Conservation (phyloP, 2,797 vertebrate genomes). For the Cossypha heuglini region DNA sequence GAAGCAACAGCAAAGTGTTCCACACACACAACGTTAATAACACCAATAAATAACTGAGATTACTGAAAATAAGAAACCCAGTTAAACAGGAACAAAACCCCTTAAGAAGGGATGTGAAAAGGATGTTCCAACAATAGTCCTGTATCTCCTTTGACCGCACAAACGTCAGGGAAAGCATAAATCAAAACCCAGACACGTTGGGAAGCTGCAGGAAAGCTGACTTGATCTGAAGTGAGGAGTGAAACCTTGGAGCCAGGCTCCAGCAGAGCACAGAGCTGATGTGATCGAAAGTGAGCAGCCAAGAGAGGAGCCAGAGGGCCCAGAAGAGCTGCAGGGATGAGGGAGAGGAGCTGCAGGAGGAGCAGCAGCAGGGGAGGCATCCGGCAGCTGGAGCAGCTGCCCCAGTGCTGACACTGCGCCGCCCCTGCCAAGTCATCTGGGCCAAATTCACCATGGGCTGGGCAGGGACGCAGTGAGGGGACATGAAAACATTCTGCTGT, state of each 20-base stretch:
- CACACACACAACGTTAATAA: rapidly evolving
- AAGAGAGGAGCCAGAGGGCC: not conserved
- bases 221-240: not conserved
- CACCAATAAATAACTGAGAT: not conserved
- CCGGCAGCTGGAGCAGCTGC: not conserved
- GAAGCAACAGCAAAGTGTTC: not conserved
- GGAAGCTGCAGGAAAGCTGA: conserved; percentile 2
- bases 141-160: not conserved
- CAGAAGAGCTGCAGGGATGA: rapidly evolving
- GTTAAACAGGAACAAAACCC: conserved; percentile 3
- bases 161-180: conserved; percentile 1
- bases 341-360: not conserved
- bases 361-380: not conserved
- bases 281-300: not conserved
- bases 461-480: not conserved
- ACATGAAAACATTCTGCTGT: not conserved
- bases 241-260: conserved; percentile 40
- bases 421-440: not conserved
- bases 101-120: not conserved
- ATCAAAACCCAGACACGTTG: not conserved
- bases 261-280: not conserved
- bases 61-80: not conserved
- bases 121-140: conserved; percentile 7
- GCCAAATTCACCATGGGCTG: not conserved
- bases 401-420: rapidly evolving